Evolutionary conservation across 1,140 invertebrate species (phyloP), one percentile per base, ranked within the genome.

Genomic region (Drosophila murphyi): DNA sequence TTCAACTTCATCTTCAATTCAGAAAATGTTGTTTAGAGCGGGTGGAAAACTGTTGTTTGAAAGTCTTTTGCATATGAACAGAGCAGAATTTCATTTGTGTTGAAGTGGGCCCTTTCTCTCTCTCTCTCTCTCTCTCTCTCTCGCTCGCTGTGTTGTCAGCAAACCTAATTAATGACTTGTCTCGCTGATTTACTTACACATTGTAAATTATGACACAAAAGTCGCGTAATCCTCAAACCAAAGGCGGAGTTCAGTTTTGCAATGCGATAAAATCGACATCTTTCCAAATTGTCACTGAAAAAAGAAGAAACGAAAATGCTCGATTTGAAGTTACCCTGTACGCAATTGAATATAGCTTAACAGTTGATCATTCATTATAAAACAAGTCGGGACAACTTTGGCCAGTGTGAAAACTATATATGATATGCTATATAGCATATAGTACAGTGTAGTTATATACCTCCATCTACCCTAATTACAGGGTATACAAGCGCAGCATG

Each of bases 131-230:
- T 5, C 8, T 6, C 34, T 20, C 32, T 12, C 12, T 32, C 35
- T n/a, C n/a, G 12, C 8, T 4, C 29, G 2, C 32, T 8, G 5
- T 0, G 7, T 29, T 31, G 10, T 39, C 43, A 62, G 37, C 48
- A 12, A 51, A 63, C 8, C 48, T 71, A 63, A 71, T 71, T 71
- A 55, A 71, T 63, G 20, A 12, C 60, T 63, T 63, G 37, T 54
- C 68, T 43, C 29, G 55, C 55, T 72, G 48, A 72, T 65, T 72
- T 65, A 56, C 41, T 65, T 37, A 4, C 6, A 41, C 34, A 32
- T 72, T 64, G 41, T 67, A 41, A 72, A 67, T 50, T 51, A 57
- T 65, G 52, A 57, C 62, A 50, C 35, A 45, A 65, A 65, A 55
- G 48, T 71, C n/a, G 52, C n/a, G 41, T 43, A 51, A 65, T 5